Conservation (phyloP, 2,888 invertebrate species). For the Metacarcinus magister region DNA sequence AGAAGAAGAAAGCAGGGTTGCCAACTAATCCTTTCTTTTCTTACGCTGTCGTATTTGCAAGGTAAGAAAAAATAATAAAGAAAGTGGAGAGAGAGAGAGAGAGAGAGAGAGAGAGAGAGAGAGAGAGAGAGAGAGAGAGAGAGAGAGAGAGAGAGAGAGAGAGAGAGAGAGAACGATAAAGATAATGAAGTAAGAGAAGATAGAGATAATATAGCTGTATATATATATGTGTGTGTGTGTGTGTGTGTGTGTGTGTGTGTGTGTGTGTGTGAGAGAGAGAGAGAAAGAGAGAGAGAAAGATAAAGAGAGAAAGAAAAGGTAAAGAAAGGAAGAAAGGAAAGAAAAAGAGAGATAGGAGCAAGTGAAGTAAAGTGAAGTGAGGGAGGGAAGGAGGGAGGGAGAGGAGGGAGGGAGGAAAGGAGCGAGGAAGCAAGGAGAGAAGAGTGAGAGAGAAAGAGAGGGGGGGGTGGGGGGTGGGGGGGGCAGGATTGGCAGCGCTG, state of each 20-base stretch:
- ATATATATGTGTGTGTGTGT: too few species aligned
- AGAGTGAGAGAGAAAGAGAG: not conserved
- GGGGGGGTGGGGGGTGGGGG: not conserved
- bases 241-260: too few species aligned
- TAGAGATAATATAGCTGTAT: not conserved
- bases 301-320: not conserved
- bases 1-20: not conserved
- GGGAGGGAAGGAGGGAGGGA: not conserved
- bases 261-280: not conserved
- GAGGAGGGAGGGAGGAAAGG: not conserved
- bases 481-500: not conserved
- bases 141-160: not conserved
- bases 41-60: conserved; percentile 37
- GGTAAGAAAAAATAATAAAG: not conserved
- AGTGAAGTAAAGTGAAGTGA: not conserved
- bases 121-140: not conserved
- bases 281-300: not conserved
- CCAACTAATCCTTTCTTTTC: conserved; percentile 35
- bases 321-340: too few species aligned
- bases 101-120: not conserved
- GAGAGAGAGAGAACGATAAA: not conserved
- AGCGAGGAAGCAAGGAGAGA: not conserved
- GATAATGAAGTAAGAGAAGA: not conserved
- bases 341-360: not conserved
- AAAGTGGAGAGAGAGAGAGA: not conserved